Base-by-base conservation (phyloP, 1,140 invertebrate genomes). In the Dreissena polymorpha region DNA sequence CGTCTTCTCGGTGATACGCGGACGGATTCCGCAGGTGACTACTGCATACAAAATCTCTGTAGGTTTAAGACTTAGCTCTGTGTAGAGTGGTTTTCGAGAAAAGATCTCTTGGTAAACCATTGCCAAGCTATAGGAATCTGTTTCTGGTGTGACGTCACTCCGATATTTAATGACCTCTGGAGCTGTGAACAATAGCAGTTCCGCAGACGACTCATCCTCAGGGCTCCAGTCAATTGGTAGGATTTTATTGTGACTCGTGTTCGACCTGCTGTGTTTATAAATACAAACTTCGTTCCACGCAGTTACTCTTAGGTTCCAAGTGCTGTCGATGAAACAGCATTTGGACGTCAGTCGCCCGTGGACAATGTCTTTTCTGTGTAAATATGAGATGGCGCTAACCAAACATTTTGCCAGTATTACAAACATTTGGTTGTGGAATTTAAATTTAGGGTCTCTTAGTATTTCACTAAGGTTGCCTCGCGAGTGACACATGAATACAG, bases 281-380 rank as follows among this genome's bases (percentile, higher is more conserved):
- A 25, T 16, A 74, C 70, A n/a, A 89, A 21, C 13, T 71, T 71
- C 67, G 69, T 50, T 60, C 90, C 90, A 91, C 14, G 85, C 85
- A 0, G 87, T 76, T 23, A 92, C 83, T 76, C 88, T 89, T 10
- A 91, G 86, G 0, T 85, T 86, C 91, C 91, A 92, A 21, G 84
- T 71, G 12, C 74, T 74, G 79, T 92, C 91, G n/a, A 92, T 75
- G 25, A 90, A 53, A 67, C 90, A 91, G 69, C 76, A 86, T 13
- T 75, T 71, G 10, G 86, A 86, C 8, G 65, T 85, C 23, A 92
- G 87, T 63, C 76, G 23, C 10, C 91, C 91, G 79, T 91, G 90
- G 0, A 88, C 78, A 27, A 91, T 76, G 6, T 84, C 79, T 25
- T 87, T 68, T 3, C 70, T 27, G 70, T 92, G 90, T 13, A 92